A percentile compares a stretch with the other conserved stretches of the same genome.
Evolutionary conservation across 2,888 invertebrate genomes (phyloP).

Genomic region (Sarcophaga caerulescens): DNA sequence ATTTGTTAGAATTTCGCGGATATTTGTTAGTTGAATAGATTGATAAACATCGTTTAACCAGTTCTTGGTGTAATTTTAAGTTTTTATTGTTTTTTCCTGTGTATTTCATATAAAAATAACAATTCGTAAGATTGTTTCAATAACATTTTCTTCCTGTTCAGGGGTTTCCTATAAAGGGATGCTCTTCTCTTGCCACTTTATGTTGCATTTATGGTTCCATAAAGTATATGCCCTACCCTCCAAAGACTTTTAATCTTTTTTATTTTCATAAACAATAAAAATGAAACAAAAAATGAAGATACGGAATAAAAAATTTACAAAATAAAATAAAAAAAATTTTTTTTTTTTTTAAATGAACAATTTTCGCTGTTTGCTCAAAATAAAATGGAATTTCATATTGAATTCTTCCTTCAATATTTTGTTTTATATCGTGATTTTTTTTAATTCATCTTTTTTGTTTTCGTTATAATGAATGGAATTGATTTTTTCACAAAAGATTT

Average conservation of each 20-base stretch:
- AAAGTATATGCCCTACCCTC: background rate
- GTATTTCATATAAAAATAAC: background rate
- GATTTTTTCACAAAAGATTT: slow-evolving; percentile 34
- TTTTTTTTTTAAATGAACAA: too few species aligned
- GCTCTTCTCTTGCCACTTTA: background rate
- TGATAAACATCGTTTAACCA: background rate
- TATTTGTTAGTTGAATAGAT: too few species aligned
- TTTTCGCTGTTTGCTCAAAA: background rate
- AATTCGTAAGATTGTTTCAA: background rate
- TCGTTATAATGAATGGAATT: slow-evolving; percentile 4
- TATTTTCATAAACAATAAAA: background rate
- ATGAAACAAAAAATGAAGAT: too few species aligned
- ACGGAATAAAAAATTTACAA: background rate
- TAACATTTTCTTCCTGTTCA: background rate
- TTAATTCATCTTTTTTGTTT: background rate
- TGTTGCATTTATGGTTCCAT: background rate
- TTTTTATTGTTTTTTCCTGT: background rate
- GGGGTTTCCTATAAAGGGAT: background rate
- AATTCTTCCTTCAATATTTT: background rate
- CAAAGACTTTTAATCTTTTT: background rate
- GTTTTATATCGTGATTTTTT: background rate
- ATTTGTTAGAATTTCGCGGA: too few species aligned
- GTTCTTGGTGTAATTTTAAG: background rate
- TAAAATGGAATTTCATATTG: background rate
- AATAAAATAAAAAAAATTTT: background rate